Evolutionary conservation across 1,140 invertebrate species (phyloP).

Genomic region (Leptopilina boulardi): DNA sequence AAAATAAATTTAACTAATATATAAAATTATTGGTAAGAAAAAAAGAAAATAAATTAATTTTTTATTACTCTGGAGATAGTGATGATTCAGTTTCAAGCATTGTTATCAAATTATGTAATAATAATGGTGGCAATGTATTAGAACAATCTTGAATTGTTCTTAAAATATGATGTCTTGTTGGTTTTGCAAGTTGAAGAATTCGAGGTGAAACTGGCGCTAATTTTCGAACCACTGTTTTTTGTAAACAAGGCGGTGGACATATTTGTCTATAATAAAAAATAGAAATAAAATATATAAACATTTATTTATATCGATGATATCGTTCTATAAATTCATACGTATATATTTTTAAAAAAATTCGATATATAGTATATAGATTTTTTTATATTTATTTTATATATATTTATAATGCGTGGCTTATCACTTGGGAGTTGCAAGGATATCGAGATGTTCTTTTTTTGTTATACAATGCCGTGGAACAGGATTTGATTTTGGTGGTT

Average conservation of each 20-base stretch:
- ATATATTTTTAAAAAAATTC: too few relatives aligned
- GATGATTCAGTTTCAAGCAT: slow-evolving; percentile 63
- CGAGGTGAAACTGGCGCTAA: slow-evolving; percentile 50
- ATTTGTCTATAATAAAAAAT: slow-evolving; percentile 49
- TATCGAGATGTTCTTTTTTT: slow-evolving; percentile 61
- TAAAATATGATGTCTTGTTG: slow-evolving; percentile 58
- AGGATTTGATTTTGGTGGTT: slow-evolving; percentile 49
- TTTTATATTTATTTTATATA: neutral
- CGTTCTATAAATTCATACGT: too few relatives aligned
- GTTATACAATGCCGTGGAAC: slow-evolving; percentile 62
- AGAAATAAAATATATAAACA: slow-evolving; percentile 7
- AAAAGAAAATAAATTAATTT: slow-evolving; percentile 17
- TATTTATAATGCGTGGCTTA: too few relatives aligned
- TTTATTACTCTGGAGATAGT: slow-evolving; percentile 69
- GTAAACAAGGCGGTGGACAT: slow-evolving; percentile 51
- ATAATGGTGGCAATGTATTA: slow-evolving; percentile 52
- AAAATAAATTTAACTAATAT: neutral
- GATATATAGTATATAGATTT: too few relatives aligned
- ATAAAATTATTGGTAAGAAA: neutral
- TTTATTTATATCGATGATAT: neutral
- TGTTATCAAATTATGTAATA: slow-evolving; percentile 65
- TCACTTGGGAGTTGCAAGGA: slow-evolving; percentile 63
- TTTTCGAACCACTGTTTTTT: slow-evolving; percentile 47
- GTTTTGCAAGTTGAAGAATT: slow-evolving; percentile 64
- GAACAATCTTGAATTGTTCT: slow-evolving; percentile 58